Percentiles rank a stretch among this genome's conserved stretches.
Evolutionary conservation across 2,797 vertebrate genomes (phyloP).

Genomic region (Sarcophilus harrisii): DNA sequence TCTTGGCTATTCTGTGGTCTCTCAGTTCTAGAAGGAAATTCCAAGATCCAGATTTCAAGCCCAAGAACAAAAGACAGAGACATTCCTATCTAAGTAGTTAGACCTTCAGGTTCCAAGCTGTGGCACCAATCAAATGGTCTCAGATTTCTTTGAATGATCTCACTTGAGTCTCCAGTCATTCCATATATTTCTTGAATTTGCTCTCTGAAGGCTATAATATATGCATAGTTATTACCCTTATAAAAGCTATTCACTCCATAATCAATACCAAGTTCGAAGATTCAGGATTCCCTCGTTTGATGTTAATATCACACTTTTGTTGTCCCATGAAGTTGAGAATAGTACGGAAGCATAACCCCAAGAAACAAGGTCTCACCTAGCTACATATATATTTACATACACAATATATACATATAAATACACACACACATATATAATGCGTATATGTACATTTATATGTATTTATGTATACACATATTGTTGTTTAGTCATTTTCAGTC

Average conservation of each 20-base stretch:
- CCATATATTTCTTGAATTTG: neutral
- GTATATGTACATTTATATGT: neutral
- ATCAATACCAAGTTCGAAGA: neutral
- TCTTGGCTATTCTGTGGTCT: neutral
- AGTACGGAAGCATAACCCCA: neutral
- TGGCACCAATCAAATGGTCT: neutral
- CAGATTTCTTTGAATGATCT: neutral
- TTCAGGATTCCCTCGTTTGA: neutral
- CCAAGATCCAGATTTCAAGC: neutral
- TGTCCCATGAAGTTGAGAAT: neutral
- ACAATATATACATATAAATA: too few relatives aligned
- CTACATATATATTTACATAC: neutral
- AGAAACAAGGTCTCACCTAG: neutral
- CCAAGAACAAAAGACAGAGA: neutral
- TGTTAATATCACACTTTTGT: neutral
- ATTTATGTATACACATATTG: neutral
- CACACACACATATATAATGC: too few relatives aligned
- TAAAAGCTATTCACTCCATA: neutral
- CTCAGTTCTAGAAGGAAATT: neutral
- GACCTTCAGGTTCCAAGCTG: neutral
- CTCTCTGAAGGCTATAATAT: neutral
- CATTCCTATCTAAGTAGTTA: neutral
- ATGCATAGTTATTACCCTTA: neutral
- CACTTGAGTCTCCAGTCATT: neutral
- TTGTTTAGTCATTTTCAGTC: neutral